Evolutionary conservation across 2,888 invertebrate genomes (phyloP).

Genomic region (Amphiduros pacificus): DNA sequence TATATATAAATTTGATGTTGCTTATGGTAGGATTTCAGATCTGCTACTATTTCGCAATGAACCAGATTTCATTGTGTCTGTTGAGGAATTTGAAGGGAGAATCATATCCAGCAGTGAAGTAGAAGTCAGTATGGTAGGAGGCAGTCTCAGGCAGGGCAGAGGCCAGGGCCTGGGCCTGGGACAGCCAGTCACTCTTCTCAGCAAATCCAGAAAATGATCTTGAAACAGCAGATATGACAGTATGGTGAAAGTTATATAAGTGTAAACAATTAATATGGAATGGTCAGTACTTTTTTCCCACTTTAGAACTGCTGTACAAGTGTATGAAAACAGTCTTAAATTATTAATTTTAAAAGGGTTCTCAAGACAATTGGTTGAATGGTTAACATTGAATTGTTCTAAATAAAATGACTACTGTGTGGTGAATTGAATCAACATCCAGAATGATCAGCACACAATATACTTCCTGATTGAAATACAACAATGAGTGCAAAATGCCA

Average conservation of each 20-base stretch:
- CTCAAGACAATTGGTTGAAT: too few species aligned
- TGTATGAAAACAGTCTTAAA: background rate
- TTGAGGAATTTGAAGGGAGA: conserved; percentile 32
- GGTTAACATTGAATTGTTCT: too few species aligned
- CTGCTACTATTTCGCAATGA: conserved; percentile 21
- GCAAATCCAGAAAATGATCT: conserved; percentile 29
- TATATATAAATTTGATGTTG: too few species aligned
- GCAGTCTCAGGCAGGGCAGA: conserved; percentile 18
- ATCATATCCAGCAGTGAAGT: conserved; percentile 36
- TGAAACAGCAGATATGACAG: background rate
- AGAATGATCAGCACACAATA: too few species aligned
- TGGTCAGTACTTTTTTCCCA: background rate
- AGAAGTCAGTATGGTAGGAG: conserved; percentile 5
- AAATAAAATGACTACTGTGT: too few species aligned
- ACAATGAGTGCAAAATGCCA: too few species aligned
- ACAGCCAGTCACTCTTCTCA: conserved; percentile 20
- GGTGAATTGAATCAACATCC: too few species aligned
- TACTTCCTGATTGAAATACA: too few species aligned
- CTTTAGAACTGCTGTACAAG: background rate
- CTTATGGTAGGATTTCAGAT: too few species aligned
- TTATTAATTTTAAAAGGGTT: background rate
- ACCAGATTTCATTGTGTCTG: conserved; percentile 40
- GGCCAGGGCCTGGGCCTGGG: conserved; percentile 28
- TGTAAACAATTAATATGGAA: background rate
- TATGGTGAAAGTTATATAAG: background rate